phyloP scores from a whole-genome alignment of 2,113 vertebrate species.

The Forbesichthys papilliferus region DNA sequence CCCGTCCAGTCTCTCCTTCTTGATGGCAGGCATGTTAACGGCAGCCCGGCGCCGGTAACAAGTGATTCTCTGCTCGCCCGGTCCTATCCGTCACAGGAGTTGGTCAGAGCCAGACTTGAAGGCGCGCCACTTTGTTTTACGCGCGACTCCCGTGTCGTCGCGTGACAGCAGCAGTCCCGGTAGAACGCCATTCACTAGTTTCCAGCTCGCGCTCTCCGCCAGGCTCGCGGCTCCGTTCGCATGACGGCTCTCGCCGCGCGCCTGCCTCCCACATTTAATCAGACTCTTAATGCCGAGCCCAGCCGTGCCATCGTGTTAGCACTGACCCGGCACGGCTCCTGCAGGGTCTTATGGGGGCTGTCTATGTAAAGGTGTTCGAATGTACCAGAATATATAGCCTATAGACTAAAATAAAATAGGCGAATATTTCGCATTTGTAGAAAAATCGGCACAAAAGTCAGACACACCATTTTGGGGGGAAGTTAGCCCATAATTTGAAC shows the following conservation, averaged over 20 bases:
- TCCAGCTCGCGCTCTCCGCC: slow-evolving; percentile 46
- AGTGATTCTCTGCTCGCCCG: slow-evolving; percentile 71
- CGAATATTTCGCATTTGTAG: background rate
- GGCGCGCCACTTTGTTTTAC: slow-evolving; percentile 76
- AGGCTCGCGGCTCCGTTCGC: slow-evolving; percentile 63
- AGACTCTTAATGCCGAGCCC: slow-evolving; percentile 79
- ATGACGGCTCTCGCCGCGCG: slow-evolving; percentile 72
- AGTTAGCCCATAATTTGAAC: slow-evolving; percentile 11
- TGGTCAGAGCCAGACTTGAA: slow-evolving; percentile 72
- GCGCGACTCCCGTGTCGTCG: slow-evolving; percentile 73
- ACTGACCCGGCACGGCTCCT: slow-evolving; percentile 65
- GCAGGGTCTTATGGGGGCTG: slow-evolving; percentile 40
- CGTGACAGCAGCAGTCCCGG: slow-evolving; percentile 69
- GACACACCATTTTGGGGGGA: slow-evolving; percentile 5
- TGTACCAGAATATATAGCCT: too few species aligned
- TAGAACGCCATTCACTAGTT: slow-evolving; percentile 79
- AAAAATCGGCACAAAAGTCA: background rate
- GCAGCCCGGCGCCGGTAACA: slow-evolving; percentile 75
- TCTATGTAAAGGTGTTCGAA: slow-evolving; percentile 8
- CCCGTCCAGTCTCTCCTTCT: slow-evolving; percentile 91
- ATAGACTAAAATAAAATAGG: background rate
- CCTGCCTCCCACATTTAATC: slow-evolving; percentile 81
- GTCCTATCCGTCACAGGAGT: slow-evolving; percentile 66
- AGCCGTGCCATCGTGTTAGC: slow-evolving; percentile 78
- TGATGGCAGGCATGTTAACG: slow-evolving; percentile 93